These are phyloP conservation scores for Caenorhabditis drosophilae DNA, from an alignment of 2,888 invertebrate genomes.

Conservation along the genomic window DNA sequence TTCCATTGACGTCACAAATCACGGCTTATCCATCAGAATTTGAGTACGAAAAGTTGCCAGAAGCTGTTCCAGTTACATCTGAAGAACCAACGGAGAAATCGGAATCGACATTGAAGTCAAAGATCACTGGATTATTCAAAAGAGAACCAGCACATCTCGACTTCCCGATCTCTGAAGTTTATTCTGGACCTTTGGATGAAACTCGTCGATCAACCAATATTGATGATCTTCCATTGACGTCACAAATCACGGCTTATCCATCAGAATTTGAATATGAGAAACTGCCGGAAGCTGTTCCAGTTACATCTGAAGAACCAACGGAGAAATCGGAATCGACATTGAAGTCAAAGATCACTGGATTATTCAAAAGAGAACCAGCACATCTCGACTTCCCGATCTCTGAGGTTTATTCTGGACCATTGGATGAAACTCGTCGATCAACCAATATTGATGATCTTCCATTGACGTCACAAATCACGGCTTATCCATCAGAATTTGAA, in stretches of 20 bases:
- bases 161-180: conserved; percentile 37
- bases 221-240: conserved; percentile 14
- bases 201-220: conserved; percentile 14
- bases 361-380: conserved; percentile 43
- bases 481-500: conserved; percentile 39
- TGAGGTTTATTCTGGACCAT: conserved; percentile 40
- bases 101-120: too few species aligned
- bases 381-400: conserved; percentile 45
- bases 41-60: too few species aligned
- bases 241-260: conserved; percentile 46
- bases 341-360: conserved; percentile 38
- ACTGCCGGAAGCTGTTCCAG: conserved; percentile 12
- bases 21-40: too few species aligned
- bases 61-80: too few species aligned
- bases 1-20: too few species aligned
- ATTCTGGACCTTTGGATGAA: conserved; percentile 17
- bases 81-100: too few species aligned
- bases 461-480: conserved; percentile 30
- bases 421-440: conserved; percentile 23
- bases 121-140: conserved; percentile 33
- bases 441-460: conserved; percentile 28
- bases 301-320: conserved; percentile 12
- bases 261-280: conserved; percentile 22
- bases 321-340: conserved; percentile 27
- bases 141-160: conserved; percentile 40